These are phyloP conservation scores for Drosophila oshimai DNA, from an alignment of 1,140 invertebrate species.

Conservation along the genomic window DNA sequence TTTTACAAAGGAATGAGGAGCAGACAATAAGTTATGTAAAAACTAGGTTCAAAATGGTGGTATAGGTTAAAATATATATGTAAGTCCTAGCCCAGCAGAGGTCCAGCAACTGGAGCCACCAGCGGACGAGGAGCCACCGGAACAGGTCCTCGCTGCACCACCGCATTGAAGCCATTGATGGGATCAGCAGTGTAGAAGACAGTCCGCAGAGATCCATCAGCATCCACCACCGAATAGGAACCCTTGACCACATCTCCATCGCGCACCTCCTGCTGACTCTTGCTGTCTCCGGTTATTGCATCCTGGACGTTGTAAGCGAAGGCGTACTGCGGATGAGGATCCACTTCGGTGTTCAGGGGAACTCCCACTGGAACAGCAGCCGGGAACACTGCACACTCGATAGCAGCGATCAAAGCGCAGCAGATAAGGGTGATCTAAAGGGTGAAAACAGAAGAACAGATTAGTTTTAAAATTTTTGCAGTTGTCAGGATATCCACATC, in stretches of 20 bases:
- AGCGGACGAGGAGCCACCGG: slow-evolving; percentile 36
- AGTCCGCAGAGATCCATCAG: slow-evolving; percentile 84
- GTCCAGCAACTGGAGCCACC: slow-evolving; percentile 47
- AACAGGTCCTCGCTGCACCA: slow-evolving; percentile 83
- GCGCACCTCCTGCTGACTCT: slow-evolving; percentile 85
- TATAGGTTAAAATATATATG: background rate
- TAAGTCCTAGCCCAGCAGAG: slow-evolving; percentile 42
- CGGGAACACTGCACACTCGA: slow-evolving; percentile 61
- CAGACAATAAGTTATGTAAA: slow-evolving; percentile 70
- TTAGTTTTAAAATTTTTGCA: too few relatives aligned
- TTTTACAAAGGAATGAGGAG: slow-evolving; percentile 26
- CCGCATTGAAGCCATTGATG: slow-evolving; percentile 86
- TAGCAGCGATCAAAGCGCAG: slow-evolving; percentile 56
- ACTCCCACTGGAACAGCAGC: slow-evolving; percentile 71
- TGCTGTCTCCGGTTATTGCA: slow-evolving; percentile 86
- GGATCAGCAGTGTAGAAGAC: slow-evolving; percentile 85
- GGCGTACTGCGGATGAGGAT: slow-evolving; percentile 85
- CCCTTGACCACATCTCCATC: slow-evolving; percentile 86
- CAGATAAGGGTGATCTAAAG: slow-evolving; percentile 48
- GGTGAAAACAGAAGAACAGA: too few relatives aligned
- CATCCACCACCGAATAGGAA: slow-evolving; percentile 85
- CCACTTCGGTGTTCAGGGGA: slow-evolving; percentile 83
- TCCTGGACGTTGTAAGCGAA: slow-evolving; percentile 86
- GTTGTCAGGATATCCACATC: too few relatives aligned
- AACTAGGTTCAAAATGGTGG: slow-evolving; percentile 30